These are phyloP conservation scores for Pomatorhinus ruficollis DNA, from an alignment of 2,113 vertebrate species.

Conservation along the genomic window DNA sequence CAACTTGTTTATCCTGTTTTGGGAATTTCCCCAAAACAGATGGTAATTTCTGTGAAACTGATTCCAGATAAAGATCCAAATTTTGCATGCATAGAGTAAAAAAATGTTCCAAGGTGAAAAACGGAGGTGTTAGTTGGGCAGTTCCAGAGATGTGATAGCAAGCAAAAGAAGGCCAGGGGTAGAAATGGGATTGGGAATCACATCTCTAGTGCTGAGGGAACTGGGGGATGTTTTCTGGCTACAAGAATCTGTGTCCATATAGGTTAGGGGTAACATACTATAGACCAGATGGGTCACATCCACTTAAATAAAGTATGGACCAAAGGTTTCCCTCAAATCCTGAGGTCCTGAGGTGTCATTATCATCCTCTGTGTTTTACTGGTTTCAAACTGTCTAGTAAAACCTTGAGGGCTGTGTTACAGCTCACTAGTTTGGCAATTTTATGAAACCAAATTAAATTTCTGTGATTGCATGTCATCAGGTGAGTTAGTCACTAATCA, in stretches of 20 bases:
- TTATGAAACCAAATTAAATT: neutral
- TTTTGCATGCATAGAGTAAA: neutral
- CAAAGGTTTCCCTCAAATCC: neutral
- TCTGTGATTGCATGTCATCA: neutral
- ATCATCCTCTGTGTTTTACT: neutral
- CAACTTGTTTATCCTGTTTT: neutral
- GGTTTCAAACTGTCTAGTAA: neutral
- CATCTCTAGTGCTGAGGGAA: neutral
- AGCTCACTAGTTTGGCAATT: neutral
- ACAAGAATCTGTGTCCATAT: neutral
- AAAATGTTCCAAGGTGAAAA: neutral
- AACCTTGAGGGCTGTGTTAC: neutral
- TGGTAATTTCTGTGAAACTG: neutral
- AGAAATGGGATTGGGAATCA: neutral
- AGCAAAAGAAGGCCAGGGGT: fast-evolving
- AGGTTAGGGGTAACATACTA: neutral
- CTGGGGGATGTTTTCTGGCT: neutral
- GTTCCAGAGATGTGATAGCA: neutral
- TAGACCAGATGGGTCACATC: neutral
- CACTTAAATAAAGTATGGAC: neutral
- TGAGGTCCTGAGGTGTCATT: neutral
- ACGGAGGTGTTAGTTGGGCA: fast-evolving
- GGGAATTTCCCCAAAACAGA: neutral
- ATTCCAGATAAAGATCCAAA: neutral
- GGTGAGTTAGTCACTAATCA: neutral